Conservation (phyloP, 1,140 invertebrate species). For the Bradynema listronoti region DNA sequence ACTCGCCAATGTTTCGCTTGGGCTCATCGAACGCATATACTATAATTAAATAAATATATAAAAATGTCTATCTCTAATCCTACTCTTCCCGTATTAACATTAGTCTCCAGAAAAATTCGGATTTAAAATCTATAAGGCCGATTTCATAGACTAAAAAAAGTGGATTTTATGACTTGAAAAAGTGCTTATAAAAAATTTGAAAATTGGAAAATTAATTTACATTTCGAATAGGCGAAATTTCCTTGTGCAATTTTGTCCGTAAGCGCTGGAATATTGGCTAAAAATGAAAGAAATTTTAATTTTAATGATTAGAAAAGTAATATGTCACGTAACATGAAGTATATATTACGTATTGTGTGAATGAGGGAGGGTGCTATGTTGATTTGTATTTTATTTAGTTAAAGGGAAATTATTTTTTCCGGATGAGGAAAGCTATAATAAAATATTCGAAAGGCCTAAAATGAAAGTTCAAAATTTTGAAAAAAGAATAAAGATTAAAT, state of each 20-base stretch:
- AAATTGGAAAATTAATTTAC: conserved; percentile 12
- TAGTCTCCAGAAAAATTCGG: conserved; percentile 25
- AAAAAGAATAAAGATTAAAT: no score
- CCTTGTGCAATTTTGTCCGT: conserved; percentile 30
- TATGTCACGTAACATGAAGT: no score
- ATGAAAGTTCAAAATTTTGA: no score
- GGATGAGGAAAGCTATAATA: no score
- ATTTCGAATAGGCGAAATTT: conserved; percentile 26
- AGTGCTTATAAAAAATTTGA: neutral
- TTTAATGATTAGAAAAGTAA: no score
- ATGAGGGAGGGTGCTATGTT: no score
- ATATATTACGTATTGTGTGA: no score
- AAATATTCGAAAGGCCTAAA: no score
- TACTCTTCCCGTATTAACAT: conserved; percentile 13
- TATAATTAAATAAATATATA: neutral
- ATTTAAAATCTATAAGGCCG: conserved; percentile 6
- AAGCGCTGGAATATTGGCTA: conserved; percentile 21
- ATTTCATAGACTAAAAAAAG: neutral
- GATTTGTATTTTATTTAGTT: no score
- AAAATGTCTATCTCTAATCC: conserved; percentile 20
- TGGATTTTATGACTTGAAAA: no score
- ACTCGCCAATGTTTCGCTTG: neutral
- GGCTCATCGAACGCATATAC: neutral
- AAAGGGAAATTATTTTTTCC: no score
- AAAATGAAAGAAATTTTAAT: no score